Base-by-base conservation (phyloP, 2,113 vertebrate genomes). In the Cryptotis parvus region DNA sequence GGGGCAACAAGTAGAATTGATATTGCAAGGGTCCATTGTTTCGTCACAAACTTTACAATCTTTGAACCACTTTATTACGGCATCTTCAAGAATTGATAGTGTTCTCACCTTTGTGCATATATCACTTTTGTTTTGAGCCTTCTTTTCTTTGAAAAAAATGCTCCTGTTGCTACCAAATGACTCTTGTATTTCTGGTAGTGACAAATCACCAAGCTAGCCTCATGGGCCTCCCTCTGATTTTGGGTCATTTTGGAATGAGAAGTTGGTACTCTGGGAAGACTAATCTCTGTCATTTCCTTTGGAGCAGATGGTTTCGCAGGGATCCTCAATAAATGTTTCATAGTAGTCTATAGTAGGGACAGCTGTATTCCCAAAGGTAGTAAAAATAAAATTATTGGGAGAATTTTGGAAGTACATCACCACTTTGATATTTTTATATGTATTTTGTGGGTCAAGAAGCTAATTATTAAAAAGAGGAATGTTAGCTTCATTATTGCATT, bases 331-430 rank as follows among this genome's bases (percentile, higher is more conserved):
- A 61, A 80, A 65, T 37, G 3, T 68, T 68, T n/a, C 20, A 2
- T 8, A 76, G n/a, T 87, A 22, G 92, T 96, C 94, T 84, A 39
- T 43, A 73, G 91, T 85, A 96, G 15, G 87, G 15, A 37, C 26
- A 37, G 39, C 6, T 76, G 3, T 24, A 2, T 68, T 69, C 61
- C 81, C 55, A 45, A 55, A 10, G 35, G 37, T 52, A 82, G 70
- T 69, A 89, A 3, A 82, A 84, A 68, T 63, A 73, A 27, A 72
- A 43, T 66, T 75, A 29, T 93, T 92, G 45, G 24, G 41, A 41
- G 69, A 82, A 4, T 63, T 76, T 89, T n/a, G 14, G 3, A 86
- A 88, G 96, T 72, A 4, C 22, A 52, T 27, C 8, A 70, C 18
- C 10, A 74, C 12, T 12, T 91, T 80, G 22, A 15, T 70, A 7